Conservation (phyloP, 1,140 invertebrate genomes). For the Anastrepha obliqua region DNA sequence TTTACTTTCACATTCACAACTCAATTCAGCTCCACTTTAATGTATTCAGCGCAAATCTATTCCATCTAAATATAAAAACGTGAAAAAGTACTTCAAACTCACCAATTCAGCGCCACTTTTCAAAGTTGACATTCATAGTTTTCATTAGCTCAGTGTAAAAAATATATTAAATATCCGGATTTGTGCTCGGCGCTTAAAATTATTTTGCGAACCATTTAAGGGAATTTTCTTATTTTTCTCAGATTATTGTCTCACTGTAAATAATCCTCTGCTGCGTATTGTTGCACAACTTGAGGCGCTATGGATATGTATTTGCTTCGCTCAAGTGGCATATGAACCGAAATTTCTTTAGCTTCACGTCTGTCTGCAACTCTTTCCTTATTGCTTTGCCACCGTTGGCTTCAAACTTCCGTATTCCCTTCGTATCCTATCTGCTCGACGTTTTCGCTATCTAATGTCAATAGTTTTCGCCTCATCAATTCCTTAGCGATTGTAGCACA, state of each 20-base stretch:
- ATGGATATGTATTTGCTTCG: not conserved
- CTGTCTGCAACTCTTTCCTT: not conserved
- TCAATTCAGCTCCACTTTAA: not conserved
- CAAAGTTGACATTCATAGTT: not conserved
- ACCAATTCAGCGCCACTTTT: not conserved
- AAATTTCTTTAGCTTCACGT: not conserved
- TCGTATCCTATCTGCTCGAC: not conserved
- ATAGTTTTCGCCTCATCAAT: conserved; percentile 44
- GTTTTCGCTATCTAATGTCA: conserved; percentile 48
- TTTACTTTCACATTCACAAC: not conserved
- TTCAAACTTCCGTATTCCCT: not conserved
- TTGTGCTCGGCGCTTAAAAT: not conserved
- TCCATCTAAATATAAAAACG: too few relatives aligned
- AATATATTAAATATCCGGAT: not conserved
- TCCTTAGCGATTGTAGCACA: conserved; percentile 24
- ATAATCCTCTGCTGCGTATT: too few relatives aligned
- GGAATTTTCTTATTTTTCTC: not conserved
- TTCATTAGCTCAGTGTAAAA: not conserved
- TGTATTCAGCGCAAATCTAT: not conserved
- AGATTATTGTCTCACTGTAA: too few relatives aligned
- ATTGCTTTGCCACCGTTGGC: conserved; percentile 8
- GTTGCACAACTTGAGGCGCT: too few relatives aligned
- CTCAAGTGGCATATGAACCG: not conserved
- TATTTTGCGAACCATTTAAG: not conserved
- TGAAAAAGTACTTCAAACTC: too few relatives aligned